Base-by-base conservation (phyloP, 2,113 vertebrate genomes). In the Donacobius atricapilla region DNA sequence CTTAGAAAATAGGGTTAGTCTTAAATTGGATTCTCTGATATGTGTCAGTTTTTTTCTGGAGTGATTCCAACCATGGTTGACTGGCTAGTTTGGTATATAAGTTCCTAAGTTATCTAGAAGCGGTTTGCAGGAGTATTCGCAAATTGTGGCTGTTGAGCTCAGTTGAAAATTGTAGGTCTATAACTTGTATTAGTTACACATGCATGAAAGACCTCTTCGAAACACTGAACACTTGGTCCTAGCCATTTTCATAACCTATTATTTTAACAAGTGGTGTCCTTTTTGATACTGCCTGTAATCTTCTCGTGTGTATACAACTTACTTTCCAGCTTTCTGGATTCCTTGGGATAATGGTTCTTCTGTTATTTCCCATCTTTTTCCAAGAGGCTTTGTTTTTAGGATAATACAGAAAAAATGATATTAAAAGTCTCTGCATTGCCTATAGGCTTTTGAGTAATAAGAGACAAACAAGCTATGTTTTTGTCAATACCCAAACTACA, bases 11-110 rank as follows among this genome's bases (percentile, higher is more conserved):
- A 48, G 16, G 6, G 8, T 78, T 87, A 70, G 24, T 82, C 61
- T 81, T 73, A 66, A 78, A n/a, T 61, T 35, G 7, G 45, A 48
- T 75, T 30, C 13, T 87, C 9, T 79, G 65, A 37, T 24, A 23
- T 84, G n/a, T 66, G 3, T 61, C 13, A 48, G 23, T 3, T 5
- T 23, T 75, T 85, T 53, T 91, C 93, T 78, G 58, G 66, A 66
- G 51, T 75, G 13, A 13, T 83, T 75, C 22, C 19, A 63, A 0
- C 22, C 7, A 0, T 25, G 65, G 17, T 4, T 87, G 42, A 10
- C 57, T 72, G 50, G 15, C 23, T 82, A 16, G 30, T 87, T 76
- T 57, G 33, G 19, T 71, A 7, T 76, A 0, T 1, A 61, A 83
- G 61, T 65, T 69, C 19, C 28, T 11, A 33, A 3, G 39, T 84